These are phyloP conservation scores for Callosobruchus maculatus DNA, from an alignment of 2,888 invertebrate genomes.

Conservation along the genomic window DNA sequence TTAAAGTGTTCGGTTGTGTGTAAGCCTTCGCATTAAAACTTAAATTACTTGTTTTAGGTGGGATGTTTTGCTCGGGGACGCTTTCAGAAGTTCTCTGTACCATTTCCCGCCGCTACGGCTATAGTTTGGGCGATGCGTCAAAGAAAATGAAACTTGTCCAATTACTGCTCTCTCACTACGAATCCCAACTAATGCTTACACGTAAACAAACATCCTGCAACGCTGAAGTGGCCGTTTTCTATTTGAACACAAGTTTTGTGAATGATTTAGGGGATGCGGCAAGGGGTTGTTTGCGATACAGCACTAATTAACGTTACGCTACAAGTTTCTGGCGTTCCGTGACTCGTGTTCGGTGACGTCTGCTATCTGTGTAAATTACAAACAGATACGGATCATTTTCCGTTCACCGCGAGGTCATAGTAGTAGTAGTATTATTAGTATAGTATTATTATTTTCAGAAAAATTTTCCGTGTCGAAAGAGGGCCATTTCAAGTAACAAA, in stretches of 20 bases:
- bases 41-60: not conserved
- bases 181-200: not conserved
- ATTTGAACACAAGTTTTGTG: not conserved
- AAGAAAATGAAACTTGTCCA: not conserved
- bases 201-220: not conserved
- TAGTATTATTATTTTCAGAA: too few relatives aligned
- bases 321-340: not conserved
- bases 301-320: not conserved
- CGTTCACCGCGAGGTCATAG: too few relatives aligned
- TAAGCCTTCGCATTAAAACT: not conserved
- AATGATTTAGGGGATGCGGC: not conserved
- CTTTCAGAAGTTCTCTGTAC: not conserved
- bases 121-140: not conserved
- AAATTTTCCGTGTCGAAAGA: too few relatives aligned
- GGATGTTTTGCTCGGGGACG: not conserved
- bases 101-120: not conserved
- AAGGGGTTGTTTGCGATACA: not conserved
- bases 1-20: not conserved
- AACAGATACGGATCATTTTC: too few relatives aligned
- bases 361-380: not conserved
- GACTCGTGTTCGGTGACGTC: not conserved
- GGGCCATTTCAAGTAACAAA: too few relatives aligned
- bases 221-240: not conserved
- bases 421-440: too few relatives aligned
- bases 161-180: not conserved